Evolutionary conservation across 2,797 vertebrate genomes (phyloP).

Genomic region (Periparus ater): DNA sequence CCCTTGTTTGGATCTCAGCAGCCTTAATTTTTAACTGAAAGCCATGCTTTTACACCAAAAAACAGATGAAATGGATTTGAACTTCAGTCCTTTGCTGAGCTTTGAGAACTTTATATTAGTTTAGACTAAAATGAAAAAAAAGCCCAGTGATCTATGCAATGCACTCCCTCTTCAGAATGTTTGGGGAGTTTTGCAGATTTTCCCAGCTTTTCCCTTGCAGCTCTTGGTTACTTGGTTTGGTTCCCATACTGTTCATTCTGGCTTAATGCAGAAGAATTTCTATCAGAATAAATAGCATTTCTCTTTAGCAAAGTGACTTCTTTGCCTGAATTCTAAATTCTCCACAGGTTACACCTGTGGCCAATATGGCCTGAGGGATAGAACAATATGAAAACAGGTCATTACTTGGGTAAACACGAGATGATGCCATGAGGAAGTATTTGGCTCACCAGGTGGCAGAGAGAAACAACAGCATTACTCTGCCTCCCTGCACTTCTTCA

Average conservation of each 20-base stretch:
- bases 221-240: conserved; percentile 32
- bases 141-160: neutral
- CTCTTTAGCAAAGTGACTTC: neutral
- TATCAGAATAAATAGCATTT: conserved; percentile 37
- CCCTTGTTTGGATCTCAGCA: neutral
- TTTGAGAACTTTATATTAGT: neutral
- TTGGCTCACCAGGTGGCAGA: neutral
- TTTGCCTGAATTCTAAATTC: neutral
- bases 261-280: conserved; percentile 51
- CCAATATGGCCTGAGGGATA: neutral
- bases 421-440: neutral
- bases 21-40: conserved; percentile 23
- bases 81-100: neutral
- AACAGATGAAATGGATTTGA: neutral
- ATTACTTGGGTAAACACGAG: neutral
- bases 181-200: neutral
- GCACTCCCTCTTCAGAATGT: neutral
- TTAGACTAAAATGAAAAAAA: neutral
- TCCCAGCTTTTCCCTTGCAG: neutral
- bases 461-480: neutral
- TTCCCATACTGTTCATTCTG: conserved; percentile 41
- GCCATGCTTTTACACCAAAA: neutral
- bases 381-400: neutral
- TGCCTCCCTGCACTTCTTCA: neutral
- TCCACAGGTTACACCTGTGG: neutral